Evolutionary conservation across 2,888 invertebrate species (phyloP).

Genomic region (Micropterix aruncella): DNA sequence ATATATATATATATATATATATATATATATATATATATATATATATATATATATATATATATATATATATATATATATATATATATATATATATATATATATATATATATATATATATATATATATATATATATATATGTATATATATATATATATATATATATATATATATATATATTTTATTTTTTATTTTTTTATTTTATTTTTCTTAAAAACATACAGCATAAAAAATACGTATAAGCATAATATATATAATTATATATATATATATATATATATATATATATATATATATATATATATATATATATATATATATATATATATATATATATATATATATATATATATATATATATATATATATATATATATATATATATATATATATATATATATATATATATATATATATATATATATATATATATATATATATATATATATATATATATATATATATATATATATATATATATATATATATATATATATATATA

Average conservation of each 20-base stretch:
- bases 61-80: conserved; percentile 5
- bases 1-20: conserved; percentile 1
- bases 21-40: conserved; percentile 5
- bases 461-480: conserved; percentile 1
- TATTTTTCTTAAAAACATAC: too few species aligned
- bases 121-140: conserved; percentile 4
- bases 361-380: conserved; percentile 2
- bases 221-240: too few species aligned
- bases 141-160: conserved; percentile 1
- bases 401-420: conserved; percentile 1
- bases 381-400: conserved; percentile 3
- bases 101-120: conserved; percentile 5
- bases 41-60: conserved; percentile 4
- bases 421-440: conserved; percentile 4
- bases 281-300: conserved; percentile 2
- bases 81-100: conserved; percentile 5
- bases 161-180: conserved; percentile 2
- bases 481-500: conserved; percentile 3
- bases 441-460: conserved; percentile 5
- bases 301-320: conserved; percentile 2
- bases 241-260: too few species aligned
- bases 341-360: not conserved
- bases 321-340: conserved; percentile 3
- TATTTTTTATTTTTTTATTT: too few species aligned
- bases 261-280: too few species aligned